A percentile compares a stretch with the other conserved stretches of the same genome.
Evolutionary conservation across 2,113 vertebrate genomes (phyloP).

Genomic region (Nothocercus julius): DNA sequence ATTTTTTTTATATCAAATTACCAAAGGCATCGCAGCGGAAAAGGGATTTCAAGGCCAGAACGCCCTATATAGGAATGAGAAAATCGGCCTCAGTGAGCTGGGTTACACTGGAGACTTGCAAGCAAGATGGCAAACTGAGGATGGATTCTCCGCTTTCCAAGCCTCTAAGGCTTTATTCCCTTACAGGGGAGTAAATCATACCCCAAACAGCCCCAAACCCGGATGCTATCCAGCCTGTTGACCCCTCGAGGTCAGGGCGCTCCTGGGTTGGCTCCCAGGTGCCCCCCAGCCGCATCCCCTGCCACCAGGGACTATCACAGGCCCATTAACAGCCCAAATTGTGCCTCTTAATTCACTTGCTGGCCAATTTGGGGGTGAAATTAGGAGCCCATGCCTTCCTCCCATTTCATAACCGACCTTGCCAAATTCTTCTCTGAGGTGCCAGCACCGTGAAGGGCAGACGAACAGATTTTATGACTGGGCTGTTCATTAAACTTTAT

Average conservation of each 20-base stretch:
- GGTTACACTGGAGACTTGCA: neutral
- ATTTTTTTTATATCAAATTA: neutral
- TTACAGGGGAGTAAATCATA: neutral
- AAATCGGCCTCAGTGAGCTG: neutral
- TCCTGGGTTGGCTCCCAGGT: too few relatives aligned
- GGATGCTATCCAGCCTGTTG: neutral
- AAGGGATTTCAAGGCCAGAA: neutral
- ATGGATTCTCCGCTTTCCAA: neutral
- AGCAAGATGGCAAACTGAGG: neutral
- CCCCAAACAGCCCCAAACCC: neutral
- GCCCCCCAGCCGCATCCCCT: neutral
- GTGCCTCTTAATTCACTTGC: neutral
- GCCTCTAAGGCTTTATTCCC: neutral
- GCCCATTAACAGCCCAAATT: neutral
- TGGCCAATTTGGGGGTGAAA: neutral
- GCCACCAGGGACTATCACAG: neutral
- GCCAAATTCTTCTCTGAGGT: neutral
- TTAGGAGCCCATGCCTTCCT: neutral
- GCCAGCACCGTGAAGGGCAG: neutral
- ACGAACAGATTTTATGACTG: neutral
- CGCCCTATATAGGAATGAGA: neutral
- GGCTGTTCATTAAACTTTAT: rapidly evolving
- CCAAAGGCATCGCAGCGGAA: neutral
- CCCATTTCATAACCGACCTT: neutral
- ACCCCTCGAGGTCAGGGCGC: rapidly evolving